phyloP scores from a whole-genome alignment of 2,797 vertebrate species.

The Aselliscus stoliczkanus region DNA sequence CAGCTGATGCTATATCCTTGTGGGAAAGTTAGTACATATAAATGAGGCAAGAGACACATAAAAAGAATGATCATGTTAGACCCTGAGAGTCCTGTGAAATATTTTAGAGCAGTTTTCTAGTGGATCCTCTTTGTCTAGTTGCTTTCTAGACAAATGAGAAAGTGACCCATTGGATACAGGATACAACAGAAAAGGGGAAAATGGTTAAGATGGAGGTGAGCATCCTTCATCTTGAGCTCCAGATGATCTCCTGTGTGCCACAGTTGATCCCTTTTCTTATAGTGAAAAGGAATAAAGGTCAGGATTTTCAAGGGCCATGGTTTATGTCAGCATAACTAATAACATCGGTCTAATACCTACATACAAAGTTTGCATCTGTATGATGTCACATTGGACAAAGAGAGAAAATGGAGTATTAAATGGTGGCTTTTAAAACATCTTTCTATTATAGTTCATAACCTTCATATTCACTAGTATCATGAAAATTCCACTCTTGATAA shows the following conservation, averaged over 20 bases:
- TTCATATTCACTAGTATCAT: not conserved
- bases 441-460: not conserved
- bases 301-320: not conserved
- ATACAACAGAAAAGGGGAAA: not conserved
- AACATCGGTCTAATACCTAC: not conserved
- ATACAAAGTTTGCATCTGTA: not conserved
- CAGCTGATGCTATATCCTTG: not conserved
- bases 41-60: not conserved
- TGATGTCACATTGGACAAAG: not conserved
- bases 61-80: not conserved
- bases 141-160: not conserved
- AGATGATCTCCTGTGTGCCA: not conserved
- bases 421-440: not conserved
- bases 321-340: not conserved
- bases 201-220: not conserved
- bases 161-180: not conserved
- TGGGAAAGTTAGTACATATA: not conserved
- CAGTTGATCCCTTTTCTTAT: not conserved
- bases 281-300: constrained; percentile 31
- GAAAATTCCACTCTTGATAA: not conserved
- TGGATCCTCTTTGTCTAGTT: not conserved
- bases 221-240: not conserved
- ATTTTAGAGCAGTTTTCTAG: not conserved
- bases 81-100: no score
- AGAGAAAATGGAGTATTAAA: not conserved